phyloP scores from a whole-genome alignment of 30 jellyfish, hydroid and myxozoan species.

The Aurelia aurita region DNA sequence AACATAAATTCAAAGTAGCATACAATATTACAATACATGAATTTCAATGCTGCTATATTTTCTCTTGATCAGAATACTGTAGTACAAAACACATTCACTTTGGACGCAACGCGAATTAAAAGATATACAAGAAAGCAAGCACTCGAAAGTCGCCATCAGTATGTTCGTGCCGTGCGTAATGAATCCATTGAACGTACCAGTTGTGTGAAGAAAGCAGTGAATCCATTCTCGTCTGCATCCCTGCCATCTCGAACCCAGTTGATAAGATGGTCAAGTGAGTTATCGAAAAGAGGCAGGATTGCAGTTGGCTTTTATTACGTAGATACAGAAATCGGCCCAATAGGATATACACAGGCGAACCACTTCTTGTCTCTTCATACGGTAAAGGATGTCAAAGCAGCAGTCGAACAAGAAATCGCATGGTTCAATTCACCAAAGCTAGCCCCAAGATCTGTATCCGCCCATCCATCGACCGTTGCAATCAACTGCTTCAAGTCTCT shows the following conservation, averaged over 20 bases:
- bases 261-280: slow-evolving; percentile 15
- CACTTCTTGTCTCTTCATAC: slow-evolving; percentile 24
- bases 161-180: slow-evolving; percentile 13
- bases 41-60: too few species aligned
- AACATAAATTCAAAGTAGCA: slow-evolving; percentile 1
- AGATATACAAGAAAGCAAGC: slow-evolving; percentile 19
- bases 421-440: slow-evolving; percentile 13
- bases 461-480: slow-evolving; percentile 1
- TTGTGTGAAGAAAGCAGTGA: slow-evolving; percentile 2
- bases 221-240: not conserved
- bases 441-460: slow-evolving; percentile 11
- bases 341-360: slow-evolving; percentile 9
- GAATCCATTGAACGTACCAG: slow-evolving; percentile 9
- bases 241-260: slow-evolving; percentile 17
- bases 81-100: slow-evolving; percentile 9
- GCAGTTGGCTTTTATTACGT: slow-evolving; percentile 8
- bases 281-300: not conserved
- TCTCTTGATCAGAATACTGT: slow-evolving; percentile 16
- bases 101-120: slow-evolving; percentile 1
- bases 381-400: slow-evolving; percentile 2
- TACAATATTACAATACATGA: too few species aligned
- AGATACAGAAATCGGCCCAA: slow-evolving; percentile 15
- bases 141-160: slow-evolving; percentile 10
- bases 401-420: slow-evolving; percentile 36
- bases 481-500: slow-evolving; percentile 4